Evolutionary conservation across 2,888 invertebrate species (phyloP).

Genomic region (Listrodromus nycthemerus): DNA sequence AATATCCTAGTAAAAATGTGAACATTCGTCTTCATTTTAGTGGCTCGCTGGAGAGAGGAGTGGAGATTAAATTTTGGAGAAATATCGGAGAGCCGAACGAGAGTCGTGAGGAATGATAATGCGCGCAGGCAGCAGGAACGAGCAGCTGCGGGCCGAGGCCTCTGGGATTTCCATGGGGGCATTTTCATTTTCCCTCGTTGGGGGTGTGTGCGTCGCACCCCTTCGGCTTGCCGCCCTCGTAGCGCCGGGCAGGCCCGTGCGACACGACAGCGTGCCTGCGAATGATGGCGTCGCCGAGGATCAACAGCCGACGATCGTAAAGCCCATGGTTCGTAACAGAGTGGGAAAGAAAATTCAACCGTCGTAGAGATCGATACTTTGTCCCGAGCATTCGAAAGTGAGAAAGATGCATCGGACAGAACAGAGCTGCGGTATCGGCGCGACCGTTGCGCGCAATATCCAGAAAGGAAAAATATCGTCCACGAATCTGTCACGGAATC

Average conservation of each 20-base stretch:
- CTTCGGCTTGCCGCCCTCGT: conserved; percentile 29
- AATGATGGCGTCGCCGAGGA: conserved; percentile 21
- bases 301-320: conserved; percentile 19
- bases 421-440: conserved; percentile 43
- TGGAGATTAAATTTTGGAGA: conserved; percentile 52
- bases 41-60: conserved; percentile 7
- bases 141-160: conserved; percentile 64
- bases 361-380: not conserved
- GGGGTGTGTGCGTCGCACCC: conserved; percentile 54
- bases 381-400: not conserved
- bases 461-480: conserved; percentile 28
- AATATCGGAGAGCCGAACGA: conserved; percentile 8
- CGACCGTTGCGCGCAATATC: not conserved
- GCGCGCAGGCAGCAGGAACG: conserved; percentile 42
- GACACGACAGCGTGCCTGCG: conserved; percentile 28
- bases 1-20: not conserved
- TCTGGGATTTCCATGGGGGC: conserved; percentile 66
- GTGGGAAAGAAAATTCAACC: not conserved
- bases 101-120: conserved; percentile 59
- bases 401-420: conserved; percentile 15
- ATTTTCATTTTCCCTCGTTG: conserved; percentile 67
- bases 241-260: conserved; percentile 1
- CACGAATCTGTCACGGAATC: conserved; percentile 62
- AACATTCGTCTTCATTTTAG: conserved; percentile 1
- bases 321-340: conserved; percentile 2